Evolutionary conservation across 2,113 vertebrate genomes (phyloP).

Genomic region (Candoia aspera): DNA sequence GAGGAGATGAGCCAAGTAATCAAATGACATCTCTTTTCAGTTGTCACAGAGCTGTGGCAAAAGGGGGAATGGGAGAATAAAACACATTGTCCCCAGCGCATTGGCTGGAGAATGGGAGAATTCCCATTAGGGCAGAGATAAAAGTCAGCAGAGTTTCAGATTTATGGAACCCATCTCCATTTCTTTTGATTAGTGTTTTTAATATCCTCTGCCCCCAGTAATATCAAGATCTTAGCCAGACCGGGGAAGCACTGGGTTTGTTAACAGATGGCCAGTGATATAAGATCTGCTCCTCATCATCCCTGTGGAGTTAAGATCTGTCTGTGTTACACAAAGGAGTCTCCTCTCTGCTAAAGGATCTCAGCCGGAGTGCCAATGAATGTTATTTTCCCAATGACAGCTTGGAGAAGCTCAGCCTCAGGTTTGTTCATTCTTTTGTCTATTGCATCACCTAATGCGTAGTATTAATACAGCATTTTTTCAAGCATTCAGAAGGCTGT

Average conservation of each 20-base stretch:
- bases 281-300: slow-evolving; percentile 23
- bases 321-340: slow-evolving; percentile 15
- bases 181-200: slow-evolving; percentile 35
- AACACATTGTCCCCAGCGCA: background rate
- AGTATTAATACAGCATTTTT: background rate
- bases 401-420: background rate
- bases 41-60: background rate
- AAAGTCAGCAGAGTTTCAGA: slow-evolving; percentile 16
- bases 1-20: slow-evolving; percentile 17
- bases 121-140: slow-evolving; percentile 23
- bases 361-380: background rate
- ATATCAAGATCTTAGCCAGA: slow-evolving; percentile 24
- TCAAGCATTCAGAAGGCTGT: background rate
- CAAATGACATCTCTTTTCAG: slow-evolving; percentile 25
- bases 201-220: background rate
- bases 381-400: background rate
- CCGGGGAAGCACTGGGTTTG: background rate
- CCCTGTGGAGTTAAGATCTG: slow-evolving; percentile 27
- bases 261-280: slow-evolving; percentile 26
- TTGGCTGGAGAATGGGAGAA: slow-evolving; percentile 26
- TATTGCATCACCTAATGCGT: background rate
- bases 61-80: background rate
- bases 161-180: slow-evolving; percentile 19
- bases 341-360: background rate
- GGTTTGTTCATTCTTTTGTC: background rate